Percentiles rank a stretch among this genome's conserved stretches.
Evolutionary conservation across 2,797 vertebrate species (phyloP).

Genomic region (Chelon auratus): DNA sequence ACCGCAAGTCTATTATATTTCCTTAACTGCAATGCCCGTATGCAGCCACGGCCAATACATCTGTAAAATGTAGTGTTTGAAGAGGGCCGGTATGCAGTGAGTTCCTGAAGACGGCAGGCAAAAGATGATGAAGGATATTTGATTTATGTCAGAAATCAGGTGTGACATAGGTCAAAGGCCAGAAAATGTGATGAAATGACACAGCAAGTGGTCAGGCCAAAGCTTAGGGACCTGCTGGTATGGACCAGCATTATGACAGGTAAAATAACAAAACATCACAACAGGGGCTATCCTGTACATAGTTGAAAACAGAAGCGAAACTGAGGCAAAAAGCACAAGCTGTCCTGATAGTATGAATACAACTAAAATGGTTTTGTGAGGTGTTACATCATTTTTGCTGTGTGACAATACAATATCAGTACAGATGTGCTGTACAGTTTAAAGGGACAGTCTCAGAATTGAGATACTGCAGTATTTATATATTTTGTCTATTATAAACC

Average conservation of each 20-base stretch:
- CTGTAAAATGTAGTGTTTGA: conserved; percentile 75
- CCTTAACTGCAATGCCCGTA: conserved; percentile 60
- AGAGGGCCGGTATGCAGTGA: conserved; percentile 59
- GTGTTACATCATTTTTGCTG: too few relatives aligned
- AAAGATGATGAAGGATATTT: conserved; percentile 54
- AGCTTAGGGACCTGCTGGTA: conserved; percentile 18
- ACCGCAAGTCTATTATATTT: conserved; percentile 72
- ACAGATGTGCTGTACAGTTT: too few relatives aligned
- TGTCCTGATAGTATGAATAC: not conserved
- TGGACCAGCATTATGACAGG: conserved; percentile 16
- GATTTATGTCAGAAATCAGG: conserved; percentile 36
- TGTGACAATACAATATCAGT: not conserved
- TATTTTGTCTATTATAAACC: too few relatives aligned
- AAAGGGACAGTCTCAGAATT: too few relatives aligned
- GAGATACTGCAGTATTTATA: too few relatives aligned
- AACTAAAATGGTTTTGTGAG: not conserved
- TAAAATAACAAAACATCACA: conserved; percentile 43
- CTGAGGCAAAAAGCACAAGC: not conserved
- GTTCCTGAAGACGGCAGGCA: conserved; percentile 53
- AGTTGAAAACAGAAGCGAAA: conserved; percentile 7
- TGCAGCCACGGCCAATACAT: conserved; percentile 64
- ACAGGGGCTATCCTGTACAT: conserved; percentile 23
- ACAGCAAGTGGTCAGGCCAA: conserved; percentile 32
- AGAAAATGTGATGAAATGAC: conserved; percentile 54
- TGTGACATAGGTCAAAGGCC: conserved; percentile 36